These are phyloP conservation scores for Xenopus tropicalis DNA, from an alignment of 2,113 vertebrate species.

Conservation along the genomic window UCB_Xtro_10.0 CM004451.2:59062501-59063000, in stretches of 20 bases:
- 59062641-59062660: too few relatives aligned
- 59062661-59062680: too few relatives aligned
- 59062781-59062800: constrained; percentile 23
- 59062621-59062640: too few relatives aligned
- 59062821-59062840: constrained; percentile 6
- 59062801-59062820: constrained; percentile 10
- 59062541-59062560: too few relatives aligned
- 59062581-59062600: too few relatives aligned
- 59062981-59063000: too few relatives aligned
- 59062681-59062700: too few relatives aligned
- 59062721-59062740: neutral
- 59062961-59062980: neutral
- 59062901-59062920: neutral
- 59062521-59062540: too few relatives aligned
- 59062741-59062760: constrained; percentile 5
- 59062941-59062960: neutral
- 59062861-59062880: constrained; percentile 18
- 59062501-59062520: too few relatives aligned
- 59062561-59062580: too few relatives aligned
- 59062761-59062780: constrained; percentile 16
- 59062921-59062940: constrained; percentile 4
- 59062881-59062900: constrained; percentile 11
- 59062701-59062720: too few relatives aligned
- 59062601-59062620: too few relatives aligned
- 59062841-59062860: constrained; percentile 28